Evolutionary conservation across 2,797 vertebrate species (phyloP), one percentile per base, ranked within the genome.

Genomic region (Muraenolepis orangiensis): DNA sequence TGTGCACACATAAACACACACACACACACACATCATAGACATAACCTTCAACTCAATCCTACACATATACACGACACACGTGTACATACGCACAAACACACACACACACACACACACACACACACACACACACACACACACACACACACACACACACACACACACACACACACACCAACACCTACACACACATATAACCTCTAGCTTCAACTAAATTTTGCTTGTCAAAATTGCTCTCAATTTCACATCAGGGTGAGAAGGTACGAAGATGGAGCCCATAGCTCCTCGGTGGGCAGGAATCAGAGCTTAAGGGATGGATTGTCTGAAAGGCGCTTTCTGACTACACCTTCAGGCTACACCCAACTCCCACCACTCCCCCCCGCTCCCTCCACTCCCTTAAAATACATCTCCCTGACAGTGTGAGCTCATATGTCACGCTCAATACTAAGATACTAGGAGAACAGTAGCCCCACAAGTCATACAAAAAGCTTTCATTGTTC

Each of bases 401-500:
- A 81, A 38, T 74, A 36, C 71, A 70, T 72, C 78, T 71, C 34
- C 80, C 38, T 73, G 40, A 16, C 42, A 66, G 72, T 76, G 81
- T 69, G 28, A 78, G 66, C 51, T 40, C 76, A 70, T n/a, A 36
- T 77, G 57, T 86, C 86, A 85, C 78, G 82, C 80, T 79, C 80
- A 78, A 89, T 87, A 46, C 78, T 79, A 61, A 89, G 74, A 74
- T 34, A 73, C 86, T 85, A 84, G 78, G 85, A 87, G 88, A 82
- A 84, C 81, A 82, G 83, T 82, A 80, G 72, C 76, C 74, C 83
- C 85, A 84, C 81, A 89, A 86, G 89, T 78, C 26, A 28, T 14
- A 28, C n/a, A 74, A 75, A n/a, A 70, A 18, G 42, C 42, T 75
- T 76, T 76, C 81, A 86, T 87, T 85, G 82, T 87, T 86, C 77